These are phyloP conservation scores for Pygoscelis antarcticus DNA, from an alignment of 2,113 vertebrate species.

Conservation along the genomic window DNA sequence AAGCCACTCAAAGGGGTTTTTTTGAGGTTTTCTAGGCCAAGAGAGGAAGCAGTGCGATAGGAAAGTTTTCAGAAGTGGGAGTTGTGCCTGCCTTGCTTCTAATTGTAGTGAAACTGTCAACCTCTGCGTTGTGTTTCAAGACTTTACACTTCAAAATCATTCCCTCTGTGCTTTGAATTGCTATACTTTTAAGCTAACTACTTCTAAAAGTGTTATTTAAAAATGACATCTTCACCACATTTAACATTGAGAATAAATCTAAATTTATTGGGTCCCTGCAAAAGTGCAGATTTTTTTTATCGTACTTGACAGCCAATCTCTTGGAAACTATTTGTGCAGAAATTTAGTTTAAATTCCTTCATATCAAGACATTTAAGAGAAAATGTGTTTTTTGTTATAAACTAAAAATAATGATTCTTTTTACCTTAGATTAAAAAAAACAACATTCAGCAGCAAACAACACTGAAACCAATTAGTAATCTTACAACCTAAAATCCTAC, in stretches of 20 bases:
- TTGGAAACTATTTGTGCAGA: conserved; percentile 68
- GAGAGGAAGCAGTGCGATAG: conserved; percentile 30
- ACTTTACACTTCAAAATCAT: conserved; percentile 76
- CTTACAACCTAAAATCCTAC: conserved; percentile 26
- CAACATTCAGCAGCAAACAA: conserved; percentile 30
- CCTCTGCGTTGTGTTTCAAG: conserved; percentile 62
- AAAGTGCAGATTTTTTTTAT: conserved; percentile 32
- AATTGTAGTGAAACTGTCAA: conserved; percentile 75
- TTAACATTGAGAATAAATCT: conserved; percentile 66
- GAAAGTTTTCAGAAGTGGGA: conserved; percentile 67
- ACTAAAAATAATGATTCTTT: conserved; percentile 66
- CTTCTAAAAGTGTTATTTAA: conserved; percentile 78
- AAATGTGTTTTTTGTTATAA: conserved; percentile 52
- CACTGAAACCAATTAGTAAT: conserved; percentile 69
- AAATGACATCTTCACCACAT: conserved; percentile 76
- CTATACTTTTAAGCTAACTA: conserved; percentile 77
- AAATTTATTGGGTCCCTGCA: conserved; percentile 67
- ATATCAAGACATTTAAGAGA: conserved; percentile 60
- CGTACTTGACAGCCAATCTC: conserved; percentile 72
- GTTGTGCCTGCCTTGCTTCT: conserved; percentile 55
- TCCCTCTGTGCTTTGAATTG: conserved; percentile 72
- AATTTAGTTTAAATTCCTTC: conserved; percentile 74
- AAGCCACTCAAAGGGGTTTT: background rate
- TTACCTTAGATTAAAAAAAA: conserved; percentile 35
- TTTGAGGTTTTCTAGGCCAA: conserved; percentile 44